These are phyloP conservation scores for Seladonia tumulorum DNA, from an alignment of 2,888 invertebrate species.

Conservation along the genomic window DNA sequence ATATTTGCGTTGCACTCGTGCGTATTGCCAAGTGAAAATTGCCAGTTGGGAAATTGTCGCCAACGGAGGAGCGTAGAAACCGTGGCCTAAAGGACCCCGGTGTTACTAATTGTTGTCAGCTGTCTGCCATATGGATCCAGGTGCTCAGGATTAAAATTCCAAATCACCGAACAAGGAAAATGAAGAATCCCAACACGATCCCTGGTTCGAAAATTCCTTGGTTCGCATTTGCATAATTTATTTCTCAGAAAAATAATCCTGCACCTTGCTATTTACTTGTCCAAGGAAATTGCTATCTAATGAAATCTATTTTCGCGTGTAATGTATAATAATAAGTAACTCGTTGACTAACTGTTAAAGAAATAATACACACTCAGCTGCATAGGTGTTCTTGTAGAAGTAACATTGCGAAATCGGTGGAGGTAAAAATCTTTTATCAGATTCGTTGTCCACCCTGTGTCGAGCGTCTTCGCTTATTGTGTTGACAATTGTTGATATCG, in stretches of 20 bases:
- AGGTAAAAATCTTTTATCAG: not conserved
- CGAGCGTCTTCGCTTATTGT: not conserved
- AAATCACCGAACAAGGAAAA: conserved; percentile 75
- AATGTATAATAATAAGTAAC: not conserved
- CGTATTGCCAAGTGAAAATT: conserved; percentile 51
- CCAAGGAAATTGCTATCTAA: not conserved
- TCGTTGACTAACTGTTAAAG: too few species aligned
- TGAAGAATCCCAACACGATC: conserved; percentile 59
- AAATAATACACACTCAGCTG: not conserved
- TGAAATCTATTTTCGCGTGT: not conserved
- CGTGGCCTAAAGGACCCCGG: conserved; percentile 35
- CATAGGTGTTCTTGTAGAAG: not conserved
- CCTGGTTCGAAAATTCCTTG: conserved; percentile 73
- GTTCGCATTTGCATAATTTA: conserved; percentile 35
- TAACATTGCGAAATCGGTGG: not conserved
- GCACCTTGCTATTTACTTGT: not conserved
- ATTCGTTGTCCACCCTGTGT: not conserved
- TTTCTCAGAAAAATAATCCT: not conserved
- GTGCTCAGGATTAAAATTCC: conserved; percentile 73
- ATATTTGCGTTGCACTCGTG: conserved; percentile 55
- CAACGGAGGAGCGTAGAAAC: conserved; percentile 13
- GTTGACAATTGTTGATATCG: not conserved
- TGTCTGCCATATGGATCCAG: conserved; percentile 17
- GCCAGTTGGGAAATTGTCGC: conserved; percentile 34
- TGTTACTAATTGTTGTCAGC: conserved; percentile 58